Conservation (phyloP, 2,113 vertebrate genomes). For the Zosterops japonicus region DNA sequence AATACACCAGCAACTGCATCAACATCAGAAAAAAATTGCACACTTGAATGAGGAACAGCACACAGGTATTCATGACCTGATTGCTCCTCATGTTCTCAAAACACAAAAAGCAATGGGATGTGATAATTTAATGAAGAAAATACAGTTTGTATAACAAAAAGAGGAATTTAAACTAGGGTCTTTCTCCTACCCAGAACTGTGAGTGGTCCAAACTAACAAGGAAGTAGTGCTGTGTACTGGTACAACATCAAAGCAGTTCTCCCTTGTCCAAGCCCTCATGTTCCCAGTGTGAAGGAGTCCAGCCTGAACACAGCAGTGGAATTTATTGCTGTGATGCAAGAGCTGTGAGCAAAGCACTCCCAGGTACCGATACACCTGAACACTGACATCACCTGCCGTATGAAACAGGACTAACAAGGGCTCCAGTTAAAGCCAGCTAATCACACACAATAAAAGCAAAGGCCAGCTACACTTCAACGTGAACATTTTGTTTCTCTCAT, state of each 20-base stretch:
- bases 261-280: neutral
- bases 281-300: neutral
- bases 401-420: neutral
- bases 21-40: neutral
- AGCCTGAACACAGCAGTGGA: neutral
- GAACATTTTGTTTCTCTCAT: neutral
- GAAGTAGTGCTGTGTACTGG: neutral
- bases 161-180: neutral
- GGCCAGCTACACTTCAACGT: neutral
- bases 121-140: neutral
- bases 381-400: neutral
- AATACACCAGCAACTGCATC: neutral
- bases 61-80: neutral
- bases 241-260: neutral
- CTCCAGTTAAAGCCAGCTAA: neutral
- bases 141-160: neutral
- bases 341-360: neutral
- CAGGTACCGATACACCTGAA: neutral
- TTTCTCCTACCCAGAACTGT: neutral
- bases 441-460: neutral
- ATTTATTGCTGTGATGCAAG: constrained; percentile 28
- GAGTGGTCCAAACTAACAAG: neutral
- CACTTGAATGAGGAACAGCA: neutral
- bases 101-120: neutral
- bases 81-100: neutral